phyloP scores from a whole-genome alignment of 1,140 invertebrate genomes.

The Lethocerus indicus region DNA sequence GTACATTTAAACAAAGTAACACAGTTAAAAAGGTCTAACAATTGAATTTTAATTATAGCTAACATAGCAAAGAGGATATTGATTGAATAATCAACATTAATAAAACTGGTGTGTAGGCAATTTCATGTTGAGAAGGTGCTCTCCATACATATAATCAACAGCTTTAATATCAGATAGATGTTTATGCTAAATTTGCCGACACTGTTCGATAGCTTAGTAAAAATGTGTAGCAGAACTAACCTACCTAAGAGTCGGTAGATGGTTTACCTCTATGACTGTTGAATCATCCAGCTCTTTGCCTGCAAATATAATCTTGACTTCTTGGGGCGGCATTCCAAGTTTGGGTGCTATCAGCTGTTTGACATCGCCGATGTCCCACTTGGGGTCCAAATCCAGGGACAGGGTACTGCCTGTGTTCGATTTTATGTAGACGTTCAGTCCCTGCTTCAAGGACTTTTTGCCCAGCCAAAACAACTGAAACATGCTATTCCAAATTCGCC shows the following conservation, averaged over 20 bases:
- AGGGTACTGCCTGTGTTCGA: slow-evolving; percentile 46
- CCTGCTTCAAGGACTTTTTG: slow-evolving; percentile 38
- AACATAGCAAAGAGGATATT: no score
- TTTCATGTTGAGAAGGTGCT: no score
- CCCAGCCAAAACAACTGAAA: slow-evolving; percentile 41
- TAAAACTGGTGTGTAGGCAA: no score
- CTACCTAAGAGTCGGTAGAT: not conserved
- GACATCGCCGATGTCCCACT: slow-evolving; percentile 57
- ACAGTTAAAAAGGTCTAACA: no score
- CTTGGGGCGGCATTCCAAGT: slow-evolving; percentile 44
- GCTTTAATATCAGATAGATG: not conserved
- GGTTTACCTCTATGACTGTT: slow-evolving; percentile 43
- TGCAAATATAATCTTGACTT: slow-evolving; percentile 70
- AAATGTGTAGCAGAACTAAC: not conserved
- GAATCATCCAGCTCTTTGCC: slow-evolving; percentile 65
- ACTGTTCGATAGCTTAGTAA: not conserved
- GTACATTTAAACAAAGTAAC: not conserved
- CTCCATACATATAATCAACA: not conserved
- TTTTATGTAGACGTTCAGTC: slow-evolving; percentile 50
- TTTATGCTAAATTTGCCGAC: not conserved
- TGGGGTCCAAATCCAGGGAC: slow-evolving; percentile 47
- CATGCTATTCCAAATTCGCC: slow-evolving; percentile 43
- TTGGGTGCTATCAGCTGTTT: slow-evolving; percentile 52
- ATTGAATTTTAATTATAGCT: no score
- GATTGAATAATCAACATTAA: no score